These are phyloP conservation scores for Mechanitis mazaeus DNA, from an alignment of 2,888 invertebrate genomes.

Conservation along the genomic window DNA sequence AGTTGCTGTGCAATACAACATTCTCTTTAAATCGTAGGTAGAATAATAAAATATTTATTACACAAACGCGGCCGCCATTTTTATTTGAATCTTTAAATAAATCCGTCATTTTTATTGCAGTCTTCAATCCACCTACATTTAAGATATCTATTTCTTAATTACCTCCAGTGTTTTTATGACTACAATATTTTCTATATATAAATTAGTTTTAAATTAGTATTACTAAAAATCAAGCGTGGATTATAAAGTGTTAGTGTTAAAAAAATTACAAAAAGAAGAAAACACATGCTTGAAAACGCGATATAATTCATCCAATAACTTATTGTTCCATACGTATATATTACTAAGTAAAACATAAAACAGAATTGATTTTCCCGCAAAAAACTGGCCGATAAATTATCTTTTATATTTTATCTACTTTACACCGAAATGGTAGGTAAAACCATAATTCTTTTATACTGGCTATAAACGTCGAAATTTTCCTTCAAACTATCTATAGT, in stretches of 20 bases:
- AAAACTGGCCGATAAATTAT: conserved; percentile 48
- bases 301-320: too few species aligned
- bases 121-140: too few species aligned
- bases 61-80: background rate
- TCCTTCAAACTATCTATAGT: conserved; percentile 48
- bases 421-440: conserved; percentile 47
- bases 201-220: too few species aligned
- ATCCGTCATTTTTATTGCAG: background rate
- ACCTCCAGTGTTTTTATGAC: too few species aligned
- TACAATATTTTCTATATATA: too few species aligned
- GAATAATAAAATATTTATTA: conserved; percentile 2
- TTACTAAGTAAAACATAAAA: conserved; percentile 21
- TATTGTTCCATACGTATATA: conserved; percentile 9
- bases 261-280: too few species aligned
- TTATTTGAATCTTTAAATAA: background rate
- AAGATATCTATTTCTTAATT: too few species aligned
- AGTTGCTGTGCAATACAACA: conserved; percentile 4
- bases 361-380: conserved; percentile 45
- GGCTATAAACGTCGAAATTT: conserved; percentile 55
- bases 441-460: conserved; percentile 55
- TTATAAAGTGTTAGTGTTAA: too few species aligned
- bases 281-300: background rate
- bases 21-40: background rate
- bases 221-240: too few species aligned
- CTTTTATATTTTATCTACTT: conserved; percentile 40